Evolutionary conservation across 2,113 vertebrate species (phyloP), one percentile per base, ranked within the genome.

Genomic region (Entosphenus tridentatus): DNA sequence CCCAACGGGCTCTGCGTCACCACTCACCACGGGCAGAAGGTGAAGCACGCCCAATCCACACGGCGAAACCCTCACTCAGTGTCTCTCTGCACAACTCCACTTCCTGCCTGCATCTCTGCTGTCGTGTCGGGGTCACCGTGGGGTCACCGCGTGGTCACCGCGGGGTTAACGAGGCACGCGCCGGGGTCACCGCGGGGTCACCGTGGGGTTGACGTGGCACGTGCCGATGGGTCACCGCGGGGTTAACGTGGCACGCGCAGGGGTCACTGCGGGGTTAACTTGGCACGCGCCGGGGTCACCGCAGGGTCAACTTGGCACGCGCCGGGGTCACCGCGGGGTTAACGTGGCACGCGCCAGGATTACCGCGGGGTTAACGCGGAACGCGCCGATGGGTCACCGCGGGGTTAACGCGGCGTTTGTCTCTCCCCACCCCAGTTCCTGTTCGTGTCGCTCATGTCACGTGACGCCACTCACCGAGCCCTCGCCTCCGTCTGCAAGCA

Each of bases 1-100:
- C 91, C 91, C 69, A 96, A 96, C 0, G 90, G 89, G 70, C 77
- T 96, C 76, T 87, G 85, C 68, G 90, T 96, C 78, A 93, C 88
- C 76, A 95, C 90, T 70, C 88, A 77, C 2, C 82, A 83, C 56
- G 82, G 84, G 76, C 83, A 89, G 74, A 96, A 95, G 87, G 91
- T 95, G 77, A 74, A 69, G 56, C 70, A 17, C 11, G 11, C 6
- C 14, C 10, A 12, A 6, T 39, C 5, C 9, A 12, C 56, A 10
- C 13, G 67, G 2, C 57, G 11, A n/a, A 9, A 2, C 17, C 13
- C 17, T 10, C 57, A 2, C n/a, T 9, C 9, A 3, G 10, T 70
- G 55, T 17, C 18, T 11, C 12, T 71, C 54, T 10, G 2, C 12
- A 21, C 17, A 18, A 69, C 55, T n/a, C 68, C 55, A 39, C 62